These are phyloP conservation scores for Lasioglossum lativentre DNA, from an alignment of 2,888 invertebrate species.

Conservation along the genomic window DNA sequence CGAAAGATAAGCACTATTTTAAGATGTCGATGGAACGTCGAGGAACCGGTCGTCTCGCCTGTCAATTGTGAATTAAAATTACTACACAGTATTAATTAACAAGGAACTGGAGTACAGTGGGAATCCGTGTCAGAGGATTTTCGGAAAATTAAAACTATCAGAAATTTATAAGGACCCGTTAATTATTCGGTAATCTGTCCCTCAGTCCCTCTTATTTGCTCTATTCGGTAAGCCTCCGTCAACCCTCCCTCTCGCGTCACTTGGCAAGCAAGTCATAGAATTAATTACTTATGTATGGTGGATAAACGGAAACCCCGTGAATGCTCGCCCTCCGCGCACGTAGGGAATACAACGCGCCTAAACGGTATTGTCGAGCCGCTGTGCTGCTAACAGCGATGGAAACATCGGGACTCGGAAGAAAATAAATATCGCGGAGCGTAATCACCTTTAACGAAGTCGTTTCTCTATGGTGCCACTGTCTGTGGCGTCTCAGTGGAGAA, in stretches of 20 bases:
- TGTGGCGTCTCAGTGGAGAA: not conserved
- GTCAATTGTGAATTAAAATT: not conserved
- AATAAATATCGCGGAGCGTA: not conserved
- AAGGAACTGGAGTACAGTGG: not conserved
- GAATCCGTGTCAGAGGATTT: not conserved
- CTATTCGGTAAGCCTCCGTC: slow-evolving; percentile 20
- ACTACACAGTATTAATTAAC: not conserved
- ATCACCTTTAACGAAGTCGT: slow-evolving; percentile 1
- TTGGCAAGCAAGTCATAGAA: slow-evolving; percentile 47
- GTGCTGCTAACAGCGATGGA: not conserved
- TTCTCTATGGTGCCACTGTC: not conserved
- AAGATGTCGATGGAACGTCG: not conserved
- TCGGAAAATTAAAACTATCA: not conserved
- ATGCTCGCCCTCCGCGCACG: not conserved
- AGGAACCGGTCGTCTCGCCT: not conserved
- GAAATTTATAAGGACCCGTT: not conserved
- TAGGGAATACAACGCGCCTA: slow-evolving; percentile 11
- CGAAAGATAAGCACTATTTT: not conserved
- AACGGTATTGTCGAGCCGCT: not conserved
- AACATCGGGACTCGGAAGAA: slow-evolving; percentile 2
- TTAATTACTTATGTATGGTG: slow-evolving; percentile 45
- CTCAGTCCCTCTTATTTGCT: slow-evolving; percentile 30
- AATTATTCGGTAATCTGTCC: slow-evolving; percentile 35
- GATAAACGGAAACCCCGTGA: slow-evolving; percentile 40
- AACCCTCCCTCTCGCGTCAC: slow-evolving; percentile 29